Conservation (phyloP, 2,888 invertebrate species). For the Lasius platythorax region DNA sequence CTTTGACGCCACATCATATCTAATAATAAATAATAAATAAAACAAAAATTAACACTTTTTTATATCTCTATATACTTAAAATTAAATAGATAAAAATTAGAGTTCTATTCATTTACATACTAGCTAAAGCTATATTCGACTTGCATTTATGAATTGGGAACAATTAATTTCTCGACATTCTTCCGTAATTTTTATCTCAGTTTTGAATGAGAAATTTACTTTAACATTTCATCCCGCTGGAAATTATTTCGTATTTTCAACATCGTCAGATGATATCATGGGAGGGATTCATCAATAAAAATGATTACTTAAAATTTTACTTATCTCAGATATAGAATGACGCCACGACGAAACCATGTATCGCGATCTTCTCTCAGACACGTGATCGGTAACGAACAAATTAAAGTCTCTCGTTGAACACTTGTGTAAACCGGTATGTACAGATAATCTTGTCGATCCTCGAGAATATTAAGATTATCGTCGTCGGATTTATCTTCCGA, state of each 20-base stretch:
- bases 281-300: neutral
- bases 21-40: too few species aligned
- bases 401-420: conserved; percentile 78
- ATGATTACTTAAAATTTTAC: conserved; percentile 46
- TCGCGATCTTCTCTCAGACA: conserved; percentile 78
- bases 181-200: too few species aligned
- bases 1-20: too few species aligned
- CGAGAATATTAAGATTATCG: conserved; percentile 5
- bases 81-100: neutral
- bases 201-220: neutral
- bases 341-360: conserved; percentile 81
- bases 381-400: conserved; percentile 81
- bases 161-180: too few species aligned
- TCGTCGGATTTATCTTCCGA: conserved; percentile 40
- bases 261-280: conserved; percentile 7
- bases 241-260: neutral
- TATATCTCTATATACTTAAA: neutral
- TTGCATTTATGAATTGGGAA: neutral
- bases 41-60: too few species aligned
- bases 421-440: conserved; percentile 82
- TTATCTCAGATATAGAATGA: conserved; percentile 80
- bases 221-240: neutral
- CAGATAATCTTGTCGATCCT: conserved; percentile 66
- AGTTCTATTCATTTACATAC: neutral
- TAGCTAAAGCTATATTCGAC: neutral